A percentile compares a stretch with the other conserved stretches of the same genome.
phyloP scores from a whole-genome alignment of 2,113 vertebrate genomes.

The Pterocles burchelli region DNA sequence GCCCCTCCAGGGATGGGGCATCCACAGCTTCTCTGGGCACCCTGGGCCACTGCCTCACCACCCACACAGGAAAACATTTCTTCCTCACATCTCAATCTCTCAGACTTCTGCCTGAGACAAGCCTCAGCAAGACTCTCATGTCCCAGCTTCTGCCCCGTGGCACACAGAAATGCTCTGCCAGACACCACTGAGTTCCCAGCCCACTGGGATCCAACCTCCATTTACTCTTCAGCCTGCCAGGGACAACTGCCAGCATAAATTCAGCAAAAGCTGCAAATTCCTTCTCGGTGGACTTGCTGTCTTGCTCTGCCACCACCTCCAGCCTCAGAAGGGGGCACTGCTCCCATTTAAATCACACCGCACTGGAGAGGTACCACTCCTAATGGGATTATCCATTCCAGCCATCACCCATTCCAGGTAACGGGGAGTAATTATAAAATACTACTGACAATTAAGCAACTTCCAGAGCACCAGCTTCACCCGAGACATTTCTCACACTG shows the following conservation, averaged over 20 bases:
- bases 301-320: not conserved
- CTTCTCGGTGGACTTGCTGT: not conserved
- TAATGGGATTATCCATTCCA: not conserved
- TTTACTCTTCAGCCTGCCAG: not conserved
- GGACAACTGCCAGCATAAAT: not conserved
- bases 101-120: not conserved
- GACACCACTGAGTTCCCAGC: not conserved
- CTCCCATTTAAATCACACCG: not conserved
- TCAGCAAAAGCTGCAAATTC: not conserved
- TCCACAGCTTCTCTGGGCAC: too few relatives aligned
- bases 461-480: not conserved
- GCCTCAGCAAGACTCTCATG: fast-evolving
- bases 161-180: not conserved
- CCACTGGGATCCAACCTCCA: not conserved
- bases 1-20: too few relatives aligned
- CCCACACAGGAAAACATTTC: too few relatives aligned
- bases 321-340: not conserved
- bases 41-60: too few relatives aligned
- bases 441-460: not conserved
- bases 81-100: too few relatives aligned
- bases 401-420: not conserved
- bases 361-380: not conserved
- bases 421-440: not conserved
- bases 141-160: fast-evolving
- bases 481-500: not conserved